These are phyloP conservation scores for Poeciliopsis presidionis DNA, from an alignment of 2,797 vertebrate species.

Conservation along the genomic window DNA sequence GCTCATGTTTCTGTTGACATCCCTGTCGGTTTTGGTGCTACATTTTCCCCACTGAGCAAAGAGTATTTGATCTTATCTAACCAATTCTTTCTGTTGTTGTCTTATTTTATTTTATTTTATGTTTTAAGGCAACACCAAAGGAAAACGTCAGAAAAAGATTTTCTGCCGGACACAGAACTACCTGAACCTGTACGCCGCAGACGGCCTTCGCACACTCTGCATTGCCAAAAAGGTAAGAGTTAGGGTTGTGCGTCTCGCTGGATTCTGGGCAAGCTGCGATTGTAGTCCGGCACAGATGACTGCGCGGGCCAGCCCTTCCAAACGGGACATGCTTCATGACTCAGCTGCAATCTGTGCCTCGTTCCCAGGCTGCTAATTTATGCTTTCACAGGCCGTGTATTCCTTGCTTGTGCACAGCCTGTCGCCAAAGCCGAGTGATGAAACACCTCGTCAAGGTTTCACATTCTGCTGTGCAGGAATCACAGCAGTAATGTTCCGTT, in stretches of 20 bases:
- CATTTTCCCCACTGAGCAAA: conserved; percentile 18
- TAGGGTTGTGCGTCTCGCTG: conserved; percentile 20
- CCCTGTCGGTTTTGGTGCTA: conserved; percentile 31
- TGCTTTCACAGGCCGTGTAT: conserved; percentile 60
- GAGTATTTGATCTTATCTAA: conserved; percentile 7
- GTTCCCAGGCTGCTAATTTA: conserved; percentile 71
- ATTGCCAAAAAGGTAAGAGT: conserved; percentile 93
- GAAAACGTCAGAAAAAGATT: conserved; percentile 91
- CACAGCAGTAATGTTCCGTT: conserved; percentile 14
- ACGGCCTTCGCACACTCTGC: conserved; percentile 95
- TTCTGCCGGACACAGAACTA: conserved; percentile 92
- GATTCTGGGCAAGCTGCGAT: conserved; percentile 29
- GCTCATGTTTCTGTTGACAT: conserved; percentile 45
- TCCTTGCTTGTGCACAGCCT: conserved; percentile 36
- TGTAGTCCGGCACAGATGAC: conserved; percentile 58
- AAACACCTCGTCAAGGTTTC: conserved; percentile 61
- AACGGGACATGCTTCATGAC: conserved; percentile 67
- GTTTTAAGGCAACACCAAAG: conserved; percentile 84
- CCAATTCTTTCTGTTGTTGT: background rate
- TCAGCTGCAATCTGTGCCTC: conserved; percentile 70
- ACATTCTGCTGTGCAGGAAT: conserved; percentile 33
- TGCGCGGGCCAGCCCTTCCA: conserved; percentile 44
- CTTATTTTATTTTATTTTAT: background rate
- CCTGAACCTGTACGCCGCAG: conserved; percentile 92
- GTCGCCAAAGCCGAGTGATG: conserved; percentile 42